Conservation (phyloP, 2,113 vertebrate genomes). For the Suricata suricatta region DNA sequence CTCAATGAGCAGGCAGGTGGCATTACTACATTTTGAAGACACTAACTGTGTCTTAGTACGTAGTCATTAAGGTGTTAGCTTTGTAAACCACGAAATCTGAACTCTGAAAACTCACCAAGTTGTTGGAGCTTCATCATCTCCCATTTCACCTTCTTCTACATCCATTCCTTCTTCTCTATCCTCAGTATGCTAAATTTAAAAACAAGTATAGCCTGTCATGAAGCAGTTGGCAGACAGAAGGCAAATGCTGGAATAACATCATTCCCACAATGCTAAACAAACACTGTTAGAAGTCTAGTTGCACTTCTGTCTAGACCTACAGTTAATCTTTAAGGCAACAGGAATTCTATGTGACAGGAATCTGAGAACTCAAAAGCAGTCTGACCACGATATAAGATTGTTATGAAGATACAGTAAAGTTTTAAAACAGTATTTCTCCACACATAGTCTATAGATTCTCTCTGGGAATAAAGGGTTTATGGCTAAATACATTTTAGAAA, state of each 20-base stretch:
- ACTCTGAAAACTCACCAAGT: constrained; percentile 88
- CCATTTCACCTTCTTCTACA: constrained; percentile 99
- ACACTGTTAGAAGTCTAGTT: background rate
- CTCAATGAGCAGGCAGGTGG: background rate
- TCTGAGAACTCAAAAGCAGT: background rate
- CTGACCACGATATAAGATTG: background rate
- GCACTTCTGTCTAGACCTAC: background rate
- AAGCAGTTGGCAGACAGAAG: background rate
- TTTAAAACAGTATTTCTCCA: constrained; percentile 40
- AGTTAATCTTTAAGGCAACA: background rate
- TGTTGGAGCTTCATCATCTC: constrained; percentile 95
- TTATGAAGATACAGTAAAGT: background rate
- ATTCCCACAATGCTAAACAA: background rate
- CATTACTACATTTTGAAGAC: background rate
- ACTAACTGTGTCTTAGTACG: background rate
- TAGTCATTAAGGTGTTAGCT: background rate
- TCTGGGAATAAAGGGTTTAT: background rate
- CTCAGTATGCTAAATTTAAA: constrained; percentile 88
- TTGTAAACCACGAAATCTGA: constrained; percentile 18
- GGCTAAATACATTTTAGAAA: constrained; percentile 15
- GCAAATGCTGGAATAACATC: background rate
- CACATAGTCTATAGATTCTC: background rate
- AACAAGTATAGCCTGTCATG: background rate
- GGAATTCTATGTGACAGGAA: background rate
- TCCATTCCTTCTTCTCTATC: constrained; percentile 97